These are phyloP conservation scores for Bedellia somnulentella DNA, from an alignment of 2,888 invertebrate genomes.

Conservation along the genomic window DNA sequence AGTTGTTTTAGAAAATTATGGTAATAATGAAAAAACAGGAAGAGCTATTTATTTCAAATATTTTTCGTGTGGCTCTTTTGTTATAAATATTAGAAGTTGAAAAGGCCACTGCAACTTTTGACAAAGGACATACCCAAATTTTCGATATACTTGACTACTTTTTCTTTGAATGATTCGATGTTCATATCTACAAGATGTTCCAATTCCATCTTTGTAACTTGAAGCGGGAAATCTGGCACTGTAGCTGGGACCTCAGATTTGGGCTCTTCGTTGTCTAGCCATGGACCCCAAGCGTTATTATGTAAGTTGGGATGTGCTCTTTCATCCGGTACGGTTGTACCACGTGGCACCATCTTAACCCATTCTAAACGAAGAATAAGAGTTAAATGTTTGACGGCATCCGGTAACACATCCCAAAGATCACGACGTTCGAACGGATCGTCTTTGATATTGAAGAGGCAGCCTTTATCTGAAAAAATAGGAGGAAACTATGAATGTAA, in stretches of 20 bases:
- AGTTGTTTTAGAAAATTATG: too few species aligned
- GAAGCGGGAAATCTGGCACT: constrained; percentile 19
- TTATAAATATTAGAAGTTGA: constrained; percentile 15
- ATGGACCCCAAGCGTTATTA: constrained; percentile 22
- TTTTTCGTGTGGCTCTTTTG: too few species aligned
- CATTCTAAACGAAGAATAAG: constrained; percentile 19
- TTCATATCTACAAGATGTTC: constrained; percentile 21
- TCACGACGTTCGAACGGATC: constrained; percentile 23
- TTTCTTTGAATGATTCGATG: constrained; percentile 17
- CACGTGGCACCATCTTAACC: constrained; percentile 18
- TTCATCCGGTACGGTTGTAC: constrained; percentile 14
- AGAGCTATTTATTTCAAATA: neutral
- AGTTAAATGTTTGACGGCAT: constrained; percentile 18
- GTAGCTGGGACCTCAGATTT: constrained; percentile 11
- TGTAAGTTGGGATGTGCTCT: constrained; percentile 19
- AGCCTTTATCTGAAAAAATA: constrained; percentile 23
- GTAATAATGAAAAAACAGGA: neutral
- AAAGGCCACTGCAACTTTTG: constrained; percentile 16
- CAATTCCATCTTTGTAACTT: constrained; percentile 18
- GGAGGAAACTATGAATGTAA: neutral
- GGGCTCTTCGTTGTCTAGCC: constrained; percentile 19
- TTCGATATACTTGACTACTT: constrained; percentile 15
- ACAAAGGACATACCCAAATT: constrained; percentile 17
- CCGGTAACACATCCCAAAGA: constrained; percentile 20
- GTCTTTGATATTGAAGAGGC: constrained; percentile 21